phyloP scores from a whole-genome alignment of 2,113 vertebrate species.

The Ophiodon elongatus region DNA sequence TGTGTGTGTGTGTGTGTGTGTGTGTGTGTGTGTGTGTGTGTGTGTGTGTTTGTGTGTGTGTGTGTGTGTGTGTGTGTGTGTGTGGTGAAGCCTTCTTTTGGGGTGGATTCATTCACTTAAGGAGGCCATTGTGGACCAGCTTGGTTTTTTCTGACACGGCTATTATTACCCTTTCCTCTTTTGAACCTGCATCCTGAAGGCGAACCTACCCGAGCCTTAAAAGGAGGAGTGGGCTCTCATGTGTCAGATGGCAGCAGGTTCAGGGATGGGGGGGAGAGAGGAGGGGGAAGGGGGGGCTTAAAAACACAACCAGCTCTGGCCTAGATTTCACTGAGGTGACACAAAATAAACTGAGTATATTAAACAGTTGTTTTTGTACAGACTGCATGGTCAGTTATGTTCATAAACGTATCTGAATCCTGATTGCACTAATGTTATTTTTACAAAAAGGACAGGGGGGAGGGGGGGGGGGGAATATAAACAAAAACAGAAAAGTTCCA shows the following conservation, averaged over 20 bases:
- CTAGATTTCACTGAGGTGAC: conserved; percentile 67
- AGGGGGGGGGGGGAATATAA: neutral
- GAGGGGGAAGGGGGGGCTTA: conserved; percentile 14
- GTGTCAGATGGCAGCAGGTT: conserved; percentile 66
- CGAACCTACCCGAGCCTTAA: conserved; percentile 84
- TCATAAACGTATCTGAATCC: neutral
- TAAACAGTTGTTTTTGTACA: conserved; percentile 23
- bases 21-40: no score
- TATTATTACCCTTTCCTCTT: conserved; percentile 88
- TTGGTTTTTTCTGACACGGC: conserved; percentile 66
- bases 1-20: conserved; percentile 19
- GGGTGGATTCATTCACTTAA: conserved; percentile 48
- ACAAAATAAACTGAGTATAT: conserved; percentile 44
- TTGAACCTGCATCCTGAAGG: conserved; percentile 80
- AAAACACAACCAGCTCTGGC: conserved; percentile 57
- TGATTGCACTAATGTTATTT: conserved; percentile 4
- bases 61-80: conserved; percentile 5
- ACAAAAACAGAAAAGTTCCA: neutral
- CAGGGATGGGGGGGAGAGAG: conserved; percentile 33
- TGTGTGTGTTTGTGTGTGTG: no score
- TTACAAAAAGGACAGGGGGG: neutral
- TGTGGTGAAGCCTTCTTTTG: conserved; percentile 46
- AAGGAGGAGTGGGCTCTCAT: conserved; percentile 81
- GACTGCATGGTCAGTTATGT: conserved; percentile 25
- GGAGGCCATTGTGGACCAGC: conserved; percentile 58